These are phyloP conservation scores for Hydrozoanthus tunicans DNA, from an alignment of 64 coral and sea anemone genomes.

Conservation along the genomic window DNA sequence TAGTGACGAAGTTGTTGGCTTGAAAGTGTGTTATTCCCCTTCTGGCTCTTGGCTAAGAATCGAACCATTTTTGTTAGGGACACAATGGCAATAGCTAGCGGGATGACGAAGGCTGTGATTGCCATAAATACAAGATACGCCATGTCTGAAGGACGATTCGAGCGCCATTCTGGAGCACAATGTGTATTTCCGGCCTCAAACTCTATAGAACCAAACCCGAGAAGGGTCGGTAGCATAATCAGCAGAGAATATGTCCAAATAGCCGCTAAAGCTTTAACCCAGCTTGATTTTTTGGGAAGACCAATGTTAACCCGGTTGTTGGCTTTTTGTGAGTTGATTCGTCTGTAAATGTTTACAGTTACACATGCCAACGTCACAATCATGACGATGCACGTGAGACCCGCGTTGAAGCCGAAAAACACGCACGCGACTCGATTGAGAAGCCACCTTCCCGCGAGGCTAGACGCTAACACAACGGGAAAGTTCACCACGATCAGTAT, in stretches of 20 bases:
- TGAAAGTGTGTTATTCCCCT: not conserved
- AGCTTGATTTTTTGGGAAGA: not conserved
- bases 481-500: slow-evolving; percentile 18
- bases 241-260: slow-evolving; percentile 5
- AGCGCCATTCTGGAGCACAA: slow-evolving; percentile 13
- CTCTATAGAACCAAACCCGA: slow-evolving; percentile 8
- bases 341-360: not conserved
- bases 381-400: slow-evolving; percentile 20
- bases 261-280: not conserved
- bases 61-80: not conserved
- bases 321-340: not conserved
- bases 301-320: not conserved
- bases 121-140: slow-evolving; percentile 23
- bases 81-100: not conserved
- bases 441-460: not conserved
- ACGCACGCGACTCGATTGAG: slow-evolving; percentile 31
- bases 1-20: too few relatives aligned
- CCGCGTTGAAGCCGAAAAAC: slow-evolving; percentile 12
- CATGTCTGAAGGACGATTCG: not conserved
- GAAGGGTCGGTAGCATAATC: slow-evolving; percentile 17
- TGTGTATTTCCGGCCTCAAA: slow-evolving; percentile 11
- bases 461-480: slow-evolving; percentile 38
- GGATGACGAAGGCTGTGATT: not conserved
- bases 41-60: not conserved
- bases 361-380: slow-evolving; percentile 17